Evolutionary conservation across 2,888 invertebrate species (phyloP).

Genomic region (Tubulanus polymorphus): DNA sequence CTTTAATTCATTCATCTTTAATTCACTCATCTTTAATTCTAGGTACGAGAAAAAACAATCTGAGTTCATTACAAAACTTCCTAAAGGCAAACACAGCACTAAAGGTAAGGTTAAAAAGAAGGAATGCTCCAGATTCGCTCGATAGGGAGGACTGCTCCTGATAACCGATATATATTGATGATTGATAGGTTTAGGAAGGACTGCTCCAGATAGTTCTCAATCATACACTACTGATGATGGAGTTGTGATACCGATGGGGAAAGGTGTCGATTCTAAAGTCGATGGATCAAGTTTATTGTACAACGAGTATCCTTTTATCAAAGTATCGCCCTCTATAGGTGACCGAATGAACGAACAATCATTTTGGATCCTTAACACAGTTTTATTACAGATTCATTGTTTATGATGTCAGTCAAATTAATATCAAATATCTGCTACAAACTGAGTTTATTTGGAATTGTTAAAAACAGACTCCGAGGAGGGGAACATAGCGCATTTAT

Average conservation of each 20-base stretch:
- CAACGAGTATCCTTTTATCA: constrained; percentile 80
- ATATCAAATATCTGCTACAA: constrained; percentile 81
- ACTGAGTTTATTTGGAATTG: constrained; percentile 78
- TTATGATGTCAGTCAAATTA: constrained; percentile 91
- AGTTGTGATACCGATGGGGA: constrained; percentile 51
- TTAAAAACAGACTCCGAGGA: no score
- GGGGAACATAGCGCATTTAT: no score
- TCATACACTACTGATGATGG: constrained; percentile 63
- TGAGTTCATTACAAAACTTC: constrained; percentile 72
- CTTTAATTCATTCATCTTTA: background rate
- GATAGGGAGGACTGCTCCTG: background rate
- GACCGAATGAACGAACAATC: background rate
- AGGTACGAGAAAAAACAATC: constrained; percentile 73
- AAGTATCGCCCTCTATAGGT: background rate
- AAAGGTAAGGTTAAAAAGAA: constrained; percentile 71
- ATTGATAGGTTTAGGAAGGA: constrained; percentile 65
- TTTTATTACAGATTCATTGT: constrained; percentile 68
- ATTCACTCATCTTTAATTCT: constrained; percentile 26
- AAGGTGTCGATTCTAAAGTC: constrained; percentile 25
- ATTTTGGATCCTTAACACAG: background rate
- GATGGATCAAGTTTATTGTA: constrained; percentile 67
- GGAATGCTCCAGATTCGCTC: background rate
- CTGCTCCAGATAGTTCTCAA: constrained; percentile 73
- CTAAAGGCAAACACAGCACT: constrained; percentile 79
- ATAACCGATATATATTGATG: background rate